Evolutionary conservation across 2,888 invertebrate species (phyloP), one percentile per base, ranked within the genome.

Genomic region (Chromoteleia sp.): DNA sequence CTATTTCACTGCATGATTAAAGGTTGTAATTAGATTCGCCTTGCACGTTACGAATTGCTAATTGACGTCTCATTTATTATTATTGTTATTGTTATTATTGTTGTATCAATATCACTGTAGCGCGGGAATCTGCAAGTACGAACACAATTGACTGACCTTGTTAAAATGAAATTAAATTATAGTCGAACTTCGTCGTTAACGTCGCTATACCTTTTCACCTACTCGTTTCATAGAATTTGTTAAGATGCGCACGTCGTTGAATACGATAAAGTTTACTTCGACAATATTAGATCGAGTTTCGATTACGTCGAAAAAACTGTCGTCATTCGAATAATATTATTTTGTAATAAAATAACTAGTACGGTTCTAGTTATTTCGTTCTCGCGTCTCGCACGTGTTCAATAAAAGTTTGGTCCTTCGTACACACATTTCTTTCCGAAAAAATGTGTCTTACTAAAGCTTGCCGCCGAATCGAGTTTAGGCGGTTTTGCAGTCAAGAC

Each of bases 401-500:
- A 43, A 59, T 73, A 78, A 78, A 78, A 67, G n/a, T 30, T 33
- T 1, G 8, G 56, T 50, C 12, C 59, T 45, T 58, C 12, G 33
- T 58, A 30, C 50, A 67, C 67, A 71, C 78, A 59, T 70, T 77
- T 70, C 41, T 43, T 39, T 0, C 2, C n/a, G 41, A 63, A 80
- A 73, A 80, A 80, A 65, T 48, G 63, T 63, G 70, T 65, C 58
- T 70, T 33, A 19, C 61, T 54, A 63, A 74, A 70, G 48, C 65
- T 59, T 21, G 15, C 56, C 50, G 29, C 17, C 21, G 58, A 80
- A 80, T 80, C 65, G 70, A 75, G 73, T 78, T 78, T 78, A 74
- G 56, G 65, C 76, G 78, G 63, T 78, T 82, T 77, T 63, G 77
- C 73, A 81, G 82, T 78, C 78, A 71, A 75, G 74, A 70, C 70